Base-by-base conservation (phyloP, 2,113 vertebrate species). In the Dendropsophus ebraccatus region DNA sequence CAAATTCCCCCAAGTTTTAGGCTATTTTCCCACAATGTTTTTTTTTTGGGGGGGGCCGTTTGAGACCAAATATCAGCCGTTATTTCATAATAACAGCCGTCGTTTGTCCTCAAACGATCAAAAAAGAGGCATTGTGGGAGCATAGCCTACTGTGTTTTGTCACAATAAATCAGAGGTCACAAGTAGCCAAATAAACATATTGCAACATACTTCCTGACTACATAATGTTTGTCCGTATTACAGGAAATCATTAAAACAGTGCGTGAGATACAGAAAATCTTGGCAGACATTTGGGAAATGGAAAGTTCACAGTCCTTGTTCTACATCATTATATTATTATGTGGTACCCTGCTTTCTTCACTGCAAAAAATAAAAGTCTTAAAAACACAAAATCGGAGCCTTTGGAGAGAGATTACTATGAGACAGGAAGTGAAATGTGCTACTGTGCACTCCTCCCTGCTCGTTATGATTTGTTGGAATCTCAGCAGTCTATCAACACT, bases 251-350 rank as follows among this genome's bases (percentile, higher is more conserved):
- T 54, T 41, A 70, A 70, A 70, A 23, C 35, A 11, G 28, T 77
- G 74, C n/a, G 16, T 76, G 75, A 77, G 47, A 76, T 77, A 52
- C 47, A 23, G 25, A 14, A 52, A 16, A 77, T 77, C 75, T 77
- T 77, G 75, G 75, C 75, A 54, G 75, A 54, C 75, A 32, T 21
- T 54, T 77, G 50, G 75, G 75, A 77, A 77, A 77, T 77, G 75
- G 49, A 77, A 77, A 77, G 75, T 77, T 77, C 50, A 54, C 75
- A 35, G 25, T 32, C 11, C 16, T 52, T 52, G 13, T 19, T 10
- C 45, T 5, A 19, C 7, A 2, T 52, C 47, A 9, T 2, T 62
- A 25, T 9, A 69, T 69, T 1, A 32, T 35, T 28, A 69, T 19
- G 35, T 14, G 67, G 14, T 17, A 32, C 32, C 13, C 62, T 32